Percentiles rank a stretch among this genome's conserved stretches.
Conservation (phyloP, 2,888 invertebrate species). For the Eumacrocentrus americanus region DNA sequence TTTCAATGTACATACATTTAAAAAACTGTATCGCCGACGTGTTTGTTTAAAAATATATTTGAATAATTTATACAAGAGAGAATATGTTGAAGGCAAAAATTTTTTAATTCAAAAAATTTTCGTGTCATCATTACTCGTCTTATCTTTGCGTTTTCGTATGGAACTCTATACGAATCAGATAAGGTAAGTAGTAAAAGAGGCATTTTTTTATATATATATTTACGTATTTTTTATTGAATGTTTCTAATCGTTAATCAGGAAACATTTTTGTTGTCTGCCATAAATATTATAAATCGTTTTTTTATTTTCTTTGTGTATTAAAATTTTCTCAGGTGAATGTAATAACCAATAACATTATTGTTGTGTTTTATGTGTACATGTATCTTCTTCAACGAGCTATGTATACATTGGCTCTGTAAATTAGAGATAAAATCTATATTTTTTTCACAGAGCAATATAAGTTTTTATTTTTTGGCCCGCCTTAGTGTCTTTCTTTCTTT, state of each 20-base stretch:
- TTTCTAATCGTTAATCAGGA: conserved; percentile 47
- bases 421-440: neutral
- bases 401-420: neutral
- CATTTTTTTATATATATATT: conserved; percentile 8
- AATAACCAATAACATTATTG: conserved; percentile 40
- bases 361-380: conserved; percentile 30
- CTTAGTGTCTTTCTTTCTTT: conserved; percentile 24
- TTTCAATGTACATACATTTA: conserved; percentile 52
- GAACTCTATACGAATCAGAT: neutral
- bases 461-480: conserved; percentile 7
- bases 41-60: conserved; percentile 60
- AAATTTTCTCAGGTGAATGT: conserved; percentile 42
- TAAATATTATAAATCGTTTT: conserved; percentile 49
- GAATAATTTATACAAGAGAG: conserved; percentile 57
- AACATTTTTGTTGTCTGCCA: conserved; percentile 38
- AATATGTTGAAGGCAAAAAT: neutral
- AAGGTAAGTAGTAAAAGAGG: neutral
- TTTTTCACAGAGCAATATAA: conserved; percentile 12
- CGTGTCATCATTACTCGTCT: neutral
- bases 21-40: conserved; percentile 51
- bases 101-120: neutral
- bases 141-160: neutral
- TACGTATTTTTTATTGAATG: conserved; percentile 39
- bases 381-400: conserved; percentile 9
- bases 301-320: conserved; percentile 42